These are phyloP conservation scores for Geophilus truncorum DNA, from an alignment of 2,888 invertebrate genomes.

Conservation along the genomic window DNA sequence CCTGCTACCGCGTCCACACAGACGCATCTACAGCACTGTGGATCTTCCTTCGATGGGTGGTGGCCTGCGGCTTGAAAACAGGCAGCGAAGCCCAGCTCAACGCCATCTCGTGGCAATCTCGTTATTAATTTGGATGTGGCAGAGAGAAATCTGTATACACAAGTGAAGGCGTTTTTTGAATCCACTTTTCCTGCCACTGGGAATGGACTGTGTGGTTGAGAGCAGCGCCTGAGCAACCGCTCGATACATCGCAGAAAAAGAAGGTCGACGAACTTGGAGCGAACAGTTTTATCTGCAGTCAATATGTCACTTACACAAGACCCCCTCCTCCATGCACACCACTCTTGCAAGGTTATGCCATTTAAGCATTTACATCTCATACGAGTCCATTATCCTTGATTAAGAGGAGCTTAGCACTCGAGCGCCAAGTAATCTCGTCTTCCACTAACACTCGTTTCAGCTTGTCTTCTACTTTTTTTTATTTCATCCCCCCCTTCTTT, in stretches of 20 bases:
- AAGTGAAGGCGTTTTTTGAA: neutral
- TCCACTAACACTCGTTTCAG: neutral
- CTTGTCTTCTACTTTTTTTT: neutral
- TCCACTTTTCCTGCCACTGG: neutral
- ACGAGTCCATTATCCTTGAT: constrained; percentile 16
- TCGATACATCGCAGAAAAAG: neutral
- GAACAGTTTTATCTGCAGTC: constrained; percentile 1
- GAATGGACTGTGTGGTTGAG: neutral
- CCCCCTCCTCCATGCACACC: neutral
- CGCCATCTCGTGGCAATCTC: neutral
- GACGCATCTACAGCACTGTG: neutral
- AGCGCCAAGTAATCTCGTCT: neutral
- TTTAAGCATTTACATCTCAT: constrained; percentile 13
- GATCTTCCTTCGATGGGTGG: neutral
- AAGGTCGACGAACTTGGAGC: neutral
- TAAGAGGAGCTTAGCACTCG: neutral
- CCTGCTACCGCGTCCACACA: neutral
- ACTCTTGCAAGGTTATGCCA: neutral
- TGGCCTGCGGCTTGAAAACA: neutral
- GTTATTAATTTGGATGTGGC: neutral
- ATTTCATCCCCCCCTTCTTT: no score
- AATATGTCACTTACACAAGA: constrained; percentile 12
- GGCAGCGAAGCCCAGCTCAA: neutral
- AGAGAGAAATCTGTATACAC: no score
- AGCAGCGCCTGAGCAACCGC: neutral